These are phyloP conservation scores for Drosophila aldrichi DNA, from an alignment of 2,888 invertebrate genomes.

Conservation along the genomic window DNA sequence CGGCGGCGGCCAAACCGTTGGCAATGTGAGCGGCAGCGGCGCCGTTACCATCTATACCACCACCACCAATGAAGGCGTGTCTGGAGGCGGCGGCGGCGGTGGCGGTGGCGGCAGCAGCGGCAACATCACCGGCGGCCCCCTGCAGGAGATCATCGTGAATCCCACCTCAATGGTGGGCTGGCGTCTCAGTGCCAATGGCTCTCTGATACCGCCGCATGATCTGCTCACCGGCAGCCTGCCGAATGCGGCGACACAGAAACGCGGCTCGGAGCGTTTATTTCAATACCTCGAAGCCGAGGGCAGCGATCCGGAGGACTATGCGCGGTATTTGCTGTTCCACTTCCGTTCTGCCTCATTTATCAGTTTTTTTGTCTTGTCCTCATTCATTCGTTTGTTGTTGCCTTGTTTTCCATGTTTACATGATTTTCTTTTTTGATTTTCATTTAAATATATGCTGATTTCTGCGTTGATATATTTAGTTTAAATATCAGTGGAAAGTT, in stretches of 20 bases:
- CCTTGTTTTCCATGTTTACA: slow-evolving; percentile 20
- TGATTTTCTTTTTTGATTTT: neutral
- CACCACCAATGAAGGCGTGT: slow-evolving; percentile 82
- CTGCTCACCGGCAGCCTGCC: slow-evolving; percentile 83
- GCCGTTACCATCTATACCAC: slow-evolving; percentile 84
- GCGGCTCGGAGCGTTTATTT: slow-evolving; percentile 90
- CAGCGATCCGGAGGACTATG: slow-evolving; percentile 87
- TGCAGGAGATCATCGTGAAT: slow-evolving; percentile 85
- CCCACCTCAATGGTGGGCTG: slow-evolving; percentile 85
- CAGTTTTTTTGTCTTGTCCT: neutral
- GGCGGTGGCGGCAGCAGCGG: slow-evolving; percentile 62
- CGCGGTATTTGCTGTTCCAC: slow-evolving; percentile 79
- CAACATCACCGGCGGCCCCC: slow-evolving; percentile 82
- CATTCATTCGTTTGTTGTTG: neutral
- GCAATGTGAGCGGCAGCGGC: slow-evolving; percentile 77
- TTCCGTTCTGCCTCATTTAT: slow-evolving; percentile 22
- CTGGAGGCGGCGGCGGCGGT: slow-evolving; percentile 28
- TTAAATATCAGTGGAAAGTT: too few relatives aligned
- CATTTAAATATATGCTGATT: too few relatives aligned
- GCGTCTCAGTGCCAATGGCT: slow-evolving; percentile 85
- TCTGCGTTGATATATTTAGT: too few relatives aligned
- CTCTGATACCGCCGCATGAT: slow-evolving; percentile 85
- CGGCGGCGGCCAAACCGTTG: slow-evolving; percentile 85
- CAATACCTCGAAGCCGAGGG: slow-evolving; percentile 92
- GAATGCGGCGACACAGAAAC: slow-evolving; percentile 85